Conservation (phyloP, 2,797 vertebrate genomes). For the Glossophaga mutica region DNA sequence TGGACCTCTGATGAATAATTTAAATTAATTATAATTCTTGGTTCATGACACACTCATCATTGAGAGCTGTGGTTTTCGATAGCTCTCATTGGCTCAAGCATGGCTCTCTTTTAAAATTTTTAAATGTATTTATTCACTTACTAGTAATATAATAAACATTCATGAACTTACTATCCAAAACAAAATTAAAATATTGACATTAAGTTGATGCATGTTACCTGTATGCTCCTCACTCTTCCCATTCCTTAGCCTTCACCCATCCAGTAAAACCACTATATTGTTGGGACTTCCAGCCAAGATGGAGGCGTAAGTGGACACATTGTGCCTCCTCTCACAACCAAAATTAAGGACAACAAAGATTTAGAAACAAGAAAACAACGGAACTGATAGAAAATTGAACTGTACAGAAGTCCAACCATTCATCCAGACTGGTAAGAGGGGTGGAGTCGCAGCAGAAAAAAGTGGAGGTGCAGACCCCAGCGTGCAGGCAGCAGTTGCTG, state of each 20-base stretch:
- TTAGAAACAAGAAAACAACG: no score
- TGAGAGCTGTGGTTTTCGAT: background rate
- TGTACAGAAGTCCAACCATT: no score
- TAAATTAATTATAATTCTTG: background rate
- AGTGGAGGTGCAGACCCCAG: no score
- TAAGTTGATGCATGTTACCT: background rate
- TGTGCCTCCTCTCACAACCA: no score
- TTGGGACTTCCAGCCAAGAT: no score
- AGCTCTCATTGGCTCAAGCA: background rate
- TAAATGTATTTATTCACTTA: background rate
- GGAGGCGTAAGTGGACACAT: no score
- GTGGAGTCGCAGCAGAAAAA: no score
- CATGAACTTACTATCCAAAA: background rate
- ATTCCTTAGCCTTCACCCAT: background rate
- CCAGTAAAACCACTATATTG: background rate
- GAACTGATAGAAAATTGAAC: no score
- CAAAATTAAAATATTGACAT: background rate
- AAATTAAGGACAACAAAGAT: no score
- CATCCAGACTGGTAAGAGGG: no score
- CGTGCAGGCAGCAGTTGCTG: no score
- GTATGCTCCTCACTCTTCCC: background rate
- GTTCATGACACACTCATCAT: background rate
- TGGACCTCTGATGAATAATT: background rate
- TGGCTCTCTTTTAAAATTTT: background rate
- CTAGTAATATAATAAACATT: background rate